Base-by-base conservation (phyloP, 2,113 vertebrate species). In the Microtus pennsylvanicus region DNA sequence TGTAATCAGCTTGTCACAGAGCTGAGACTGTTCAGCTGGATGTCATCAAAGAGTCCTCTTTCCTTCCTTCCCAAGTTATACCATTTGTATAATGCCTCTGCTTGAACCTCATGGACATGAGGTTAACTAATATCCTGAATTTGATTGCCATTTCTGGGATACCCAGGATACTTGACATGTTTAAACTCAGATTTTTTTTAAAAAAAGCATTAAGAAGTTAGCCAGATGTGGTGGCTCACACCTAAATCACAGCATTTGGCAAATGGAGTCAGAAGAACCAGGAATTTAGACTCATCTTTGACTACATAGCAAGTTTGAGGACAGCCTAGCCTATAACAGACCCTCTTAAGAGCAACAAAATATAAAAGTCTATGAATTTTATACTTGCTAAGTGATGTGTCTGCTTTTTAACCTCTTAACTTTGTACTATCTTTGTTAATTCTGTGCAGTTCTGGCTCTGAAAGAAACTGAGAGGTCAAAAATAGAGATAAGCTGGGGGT, bases 141-240 rank as follows among this genome's bases (percentile, higher is more conserved):
- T 28, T 92, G 26, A 70, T 70, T 82, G n/a, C n/a, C 89, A 52
- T 95, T 92, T 94, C 38, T 90, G 88, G 55, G 90, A 61, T 35
- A 90, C 70, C 12, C 42, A 96, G 38, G 86, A 76, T 93, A 14
- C 45, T 94, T 52, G 86, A 45, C 12, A 61, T 85, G 9, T 89
- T 94, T 94, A 89, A 85, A 11, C 70, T 90, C 50, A 69, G 55
- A 22, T 93, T 13, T 50, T 11, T 50, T 50, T 50, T 50, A 2
- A 50, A 12, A 45, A 50, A 50, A 87, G 52, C 67, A 8, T 80
- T 75, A 72, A 90, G 30, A 47, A 78, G 47, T 78, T 30, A 30
- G 61, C 35, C 52, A 61, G 52, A 13, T 82, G 16, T 82, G 55
- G 35, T 61, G 55, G 12, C 61, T 65, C 82, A 85, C 26, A 85